These are phyloP conservation scores for Thamnophis sirtalis DNA, from an alignment of 2,113 vertebrate species.

Conservation along the genomic window DNA sequence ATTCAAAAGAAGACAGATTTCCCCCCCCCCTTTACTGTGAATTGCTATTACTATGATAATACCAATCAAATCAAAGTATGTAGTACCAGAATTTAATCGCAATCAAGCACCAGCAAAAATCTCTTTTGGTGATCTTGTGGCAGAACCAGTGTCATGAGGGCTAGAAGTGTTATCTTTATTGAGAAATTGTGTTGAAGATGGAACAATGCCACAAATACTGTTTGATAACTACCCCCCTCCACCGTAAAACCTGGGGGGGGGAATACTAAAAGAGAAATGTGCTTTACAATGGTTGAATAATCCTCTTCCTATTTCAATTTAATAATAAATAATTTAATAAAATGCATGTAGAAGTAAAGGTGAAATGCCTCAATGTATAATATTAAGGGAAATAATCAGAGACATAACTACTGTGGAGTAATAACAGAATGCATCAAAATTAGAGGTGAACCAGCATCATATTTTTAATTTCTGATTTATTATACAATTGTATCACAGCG, in stretches of 20 bases:
- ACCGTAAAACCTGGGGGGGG: background rate
- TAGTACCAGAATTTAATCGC: background rate
- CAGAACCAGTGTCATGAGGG: background rate
- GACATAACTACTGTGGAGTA: background rate
- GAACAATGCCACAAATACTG: background rate
- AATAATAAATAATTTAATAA: background rate
- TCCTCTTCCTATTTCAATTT: background rate
- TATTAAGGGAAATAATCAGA: background rate
- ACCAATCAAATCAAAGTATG: background rate
- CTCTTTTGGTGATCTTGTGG: background rate
- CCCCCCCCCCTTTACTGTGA: background rate
- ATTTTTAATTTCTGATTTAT: background rate
- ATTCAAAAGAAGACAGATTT: background rate
- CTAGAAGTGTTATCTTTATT: background rate
- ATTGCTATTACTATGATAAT: background rate
- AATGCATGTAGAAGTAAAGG: background rate
- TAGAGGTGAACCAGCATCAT: background rate
- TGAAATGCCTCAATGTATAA: too few relatives aligned
- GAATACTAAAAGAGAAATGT: background rate
- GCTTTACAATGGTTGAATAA: background rate
- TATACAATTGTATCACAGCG: too few relatives aligned
- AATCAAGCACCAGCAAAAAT: background rate
- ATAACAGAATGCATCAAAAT: background rate
- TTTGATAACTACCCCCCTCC: background rate
- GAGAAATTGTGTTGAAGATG: background rate